Evolutionary conservation across 2,888 invertebrate species (phyloP).

Genomic region (Nebria brevicollis): DNA sequence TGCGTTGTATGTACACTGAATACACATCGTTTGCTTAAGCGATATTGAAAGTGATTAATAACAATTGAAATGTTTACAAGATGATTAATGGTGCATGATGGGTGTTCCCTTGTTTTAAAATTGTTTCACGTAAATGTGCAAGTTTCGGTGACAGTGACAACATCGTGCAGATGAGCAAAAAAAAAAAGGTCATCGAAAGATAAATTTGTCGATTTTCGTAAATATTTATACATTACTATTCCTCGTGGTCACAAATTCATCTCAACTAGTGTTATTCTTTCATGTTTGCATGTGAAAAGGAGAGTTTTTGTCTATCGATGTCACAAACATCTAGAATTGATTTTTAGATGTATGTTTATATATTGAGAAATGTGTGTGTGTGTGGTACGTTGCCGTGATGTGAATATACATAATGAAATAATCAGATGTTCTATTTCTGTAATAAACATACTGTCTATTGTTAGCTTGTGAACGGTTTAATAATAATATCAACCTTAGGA

Average conservation of each 20-base stretch:
- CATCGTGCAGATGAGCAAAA: background rate
- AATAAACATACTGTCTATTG: background rate
- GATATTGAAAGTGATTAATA: constrained; percentile 1
- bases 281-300: background rate
- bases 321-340: too few relatives aligned
- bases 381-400: background rate
- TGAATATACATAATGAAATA: background rate
- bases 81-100: background rate
- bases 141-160: background rate
- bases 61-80: background rate
- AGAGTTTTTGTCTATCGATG: too few relatives aligned
- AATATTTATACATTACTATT: too few relatives aligned
- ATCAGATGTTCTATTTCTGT: background rate
- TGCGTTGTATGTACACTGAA: background rate
- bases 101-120: background rate
- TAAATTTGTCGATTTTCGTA: too few relatives aligned
- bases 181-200: too few relatives aligned
- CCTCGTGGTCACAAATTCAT: too few relatives aligned
- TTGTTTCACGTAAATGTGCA: constrained; percentile 1
- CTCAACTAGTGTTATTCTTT: too few relatives aligned
- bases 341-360: too few relatives aligned
- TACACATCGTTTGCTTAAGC: background rate
- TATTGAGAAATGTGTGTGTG: background rate
- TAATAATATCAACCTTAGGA: background rate
- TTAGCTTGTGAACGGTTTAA: background rate